These are phyloP conservation scores for Mactra quadrangularis DNA, from an alignment of 1,140 invertebrate species.

Conservation along the genomic window DNA sequence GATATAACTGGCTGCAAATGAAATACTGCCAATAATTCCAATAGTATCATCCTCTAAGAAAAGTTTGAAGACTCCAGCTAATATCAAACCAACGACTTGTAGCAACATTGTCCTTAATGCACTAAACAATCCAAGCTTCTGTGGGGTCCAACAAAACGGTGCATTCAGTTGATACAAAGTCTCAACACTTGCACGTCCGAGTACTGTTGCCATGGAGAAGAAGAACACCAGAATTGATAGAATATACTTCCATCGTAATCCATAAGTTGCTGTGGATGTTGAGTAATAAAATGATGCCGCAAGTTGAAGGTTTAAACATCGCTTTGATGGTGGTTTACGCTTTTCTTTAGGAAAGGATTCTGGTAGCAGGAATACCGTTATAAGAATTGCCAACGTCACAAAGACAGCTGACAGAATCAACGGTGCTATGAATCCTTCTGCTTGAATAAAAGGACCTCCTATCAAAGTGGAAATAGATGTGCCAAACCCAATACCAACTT, in stretches of 20 bases:
- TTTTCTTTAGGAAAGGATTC: slow-evolving; percentile 25
- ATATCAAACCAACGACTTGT: slow-evolving; percentile 28
- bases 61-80: slow-evolving; percentile 2
- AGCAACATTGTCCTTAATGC: background rate
- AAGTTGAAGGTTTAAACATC: background rate
- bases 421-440: slow-evolving; percentile 10
- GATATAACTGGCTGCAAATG: background rate
- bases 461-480: background rate
- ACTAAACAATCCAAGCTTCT: slow-evolving; percentile 23
- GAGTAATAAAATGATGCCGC: slow-evolving; percentile 21
- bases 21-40: slow-evolving; percentile 21
- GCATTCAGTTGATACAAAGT: slow-evolving; percentile 15
- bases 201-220: slow-evolving; percentile 25
- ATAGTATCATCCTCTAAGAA: slow-evolving; percentile 27
- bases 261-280: background rate
- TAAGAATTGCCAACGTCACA: background rate
- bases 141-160: slow-evolving; percentile 34
- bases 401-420: background rate
- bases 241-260: slow-evolving; percentile 16
- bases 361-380: slow-evolving; percentile 12
- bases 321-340: background rate
- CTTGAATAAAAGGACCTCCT: slow-evolving; percentile 4
- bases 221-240: slow-evolving; percentile 11
- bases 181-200: slow-evolving; percentile 14
- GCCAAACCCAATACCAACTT: slow-evolving; percentile 19